Percentiles rank a stretch among this genome's conserved stretches.
These are phyloP conservation scores for Andrena fulva DNA, from an alignment of 2,888 invertebrate species.

Conservation along the genomic window DNA sequence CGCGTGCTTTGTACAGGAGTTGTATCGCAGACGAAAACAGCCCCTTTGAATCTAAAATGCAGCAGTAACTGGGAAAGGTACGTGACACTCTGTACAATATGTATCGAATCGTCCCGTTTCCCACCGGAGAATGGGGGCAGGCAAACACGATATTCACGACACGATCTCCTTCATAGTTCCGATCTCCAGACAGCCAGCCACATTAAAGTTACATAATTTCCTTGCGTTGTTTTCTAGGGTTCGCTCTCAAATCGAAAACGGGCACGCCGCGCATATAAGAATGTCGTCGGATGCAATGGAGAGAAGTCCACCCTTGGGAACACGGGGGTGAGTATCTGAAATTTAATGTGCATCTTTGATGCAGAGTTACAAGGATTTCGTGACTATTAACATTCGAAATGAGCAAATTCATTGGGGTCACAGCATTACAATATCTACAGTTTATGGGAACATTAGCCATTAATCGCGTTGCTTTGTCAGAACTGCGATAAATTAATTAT, in stretches of 20 bases:
- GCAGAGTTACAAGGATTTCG: background rate
- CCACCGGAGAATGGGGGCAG: constrained; percentile 34
- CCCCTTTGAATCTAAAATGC: constrained; percentile 67
- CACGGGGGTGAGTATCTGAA: constrained; percentile 17
- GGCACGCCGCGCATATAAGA: background rate
- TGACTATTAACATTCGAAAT: background rate
- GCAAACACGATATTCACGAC: constrained; percentile 61
- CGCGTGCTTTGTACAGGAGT: background rate
- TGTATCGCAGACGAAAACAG: constrained; percentile 54
- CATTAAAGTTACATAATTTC: constrained; percentile 71
- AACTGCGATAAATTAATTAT: background rate
- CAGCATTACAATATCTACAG: no score
- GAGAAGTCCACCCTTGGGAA: background rate
- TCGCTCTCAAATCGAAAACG: constrained; percentile 34
- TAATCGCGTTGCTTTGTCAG: background rate
- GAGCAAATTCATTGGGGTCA: background rate
- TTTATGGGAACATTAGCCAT: background rate
- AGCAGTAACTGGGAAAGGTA: constrained; percentile 55
- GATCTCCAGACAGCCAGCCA: constrained; percentile 50
- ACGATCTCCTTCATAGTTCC: constrained; percentile 58
- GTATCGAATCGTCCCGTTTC: constrained; percentile 65
- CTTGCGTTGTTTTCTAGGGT: constrained; percentile 52
- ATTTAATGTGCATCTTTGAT: background rate
- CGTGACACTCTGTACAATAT: constrained; percentile 67
- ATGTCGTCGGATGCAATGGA: constrained; percentile 10